Evolutionary conservation across 2,888 invertebrate genomes (phyloP), one percentile per base, ranked within the genome.

Genomic region (Ptychoptera albimana): DNA sequence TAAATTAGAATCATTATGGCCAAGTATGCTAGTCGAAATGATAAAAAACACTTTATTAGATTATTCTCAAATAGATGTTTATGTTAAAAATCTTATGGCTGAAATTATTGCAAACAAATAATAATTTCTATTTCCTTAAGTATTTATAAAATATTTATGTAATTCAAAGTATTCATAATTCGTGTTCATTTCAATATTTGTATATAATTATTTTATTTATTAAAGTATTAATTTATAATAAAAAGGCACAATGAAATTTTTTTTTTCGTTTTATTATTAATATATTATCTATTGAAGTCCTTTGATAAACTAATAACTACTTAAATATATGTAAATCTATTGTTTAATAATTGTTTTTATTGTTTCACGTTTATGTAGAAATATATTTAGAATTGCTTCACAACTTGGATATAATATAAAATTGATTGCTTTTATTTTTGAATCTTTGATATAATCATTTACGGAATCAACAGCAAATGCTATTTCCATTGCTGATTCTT

Each of bases 11-110:
- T 68, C 73, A 37, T 73, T 81, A 54, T 88, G 88, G 88, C 80
- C 84, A 12, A 70, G 70, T 43, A 75, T 88, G 55, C 69, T 89
- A 51, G 69, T 78, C 39, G 82, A 84, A 57, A 76, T 86, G 62
- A 76, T 88, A 50, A 76, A 79, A 54, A 80, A 83, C 52, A 81
- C 84, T 11, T 66, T 89, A 47, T 69, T 74, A 47, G 88, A 88
- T 61, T 88, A 82, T 58, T 74, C 81, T n/a, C 75, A 87, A 53
- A 73, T 87, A 69, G 81, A 86, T 57, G 66, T 72, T 45, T 88
- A 88, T 59, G 79, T 86, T 64, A 82, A 84, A 59, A 61, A 61
- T 51, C 55, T 65, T 34, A 61, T 64, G 61, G 47, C 53, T 23
- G 63, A 64, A 46, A 52, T 64, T 42, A 60, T 61, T 60, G 62